A percentile compares a stretch with the other conserved stretches of the same genome.
Conservation (phyloP, 2,113 vertebrate genomes). For the Meles meles region DNA sequence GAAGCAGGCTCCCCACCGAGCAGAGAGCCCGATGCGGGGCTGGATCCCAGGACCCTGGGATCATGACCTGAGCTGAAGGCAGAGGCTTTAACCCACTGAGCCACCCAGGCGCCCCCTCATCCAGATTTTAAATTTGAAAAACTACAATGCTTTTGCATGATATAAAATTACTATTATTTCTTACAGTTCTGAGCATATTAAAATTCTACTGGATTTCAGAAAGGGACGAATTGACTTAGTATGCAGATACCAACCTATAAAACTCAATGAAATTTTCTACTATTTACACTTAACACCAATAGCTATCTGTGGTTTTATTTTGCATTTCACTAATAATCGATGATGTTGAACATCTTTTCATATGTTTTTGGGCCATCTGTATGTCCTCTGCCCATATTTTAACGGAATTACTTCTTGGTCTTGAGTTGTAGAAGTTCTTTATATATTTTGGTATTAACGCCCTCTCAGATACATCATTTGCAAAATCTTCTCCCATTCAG, state of each 20-base stretch:
- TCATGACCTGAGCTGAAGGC: too few relatives aligned
- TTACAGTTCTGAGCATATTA: slow-evolving; percentile 51
- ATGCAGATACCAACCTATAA: slow-evolving; percentile 49
- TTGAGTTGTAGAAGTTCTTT: neutral
- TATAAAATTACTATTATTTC: slow-evolving; percentile 50
- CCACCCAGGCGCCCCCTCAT: neutral
- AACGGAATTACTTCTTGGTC: neutral
- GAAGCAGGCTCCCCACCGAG: too few relatives aligned
- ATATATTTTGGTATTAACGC: neutral
- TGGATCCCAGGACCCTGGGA: too few relatives aligned
- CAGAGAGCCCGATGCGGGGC: too few relatives aligned
- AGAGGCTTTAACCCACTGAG: too few relatives aligned
- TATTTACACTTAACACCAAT: slow-evolving; percentile 40
- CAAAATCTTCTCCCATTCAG: neutral
- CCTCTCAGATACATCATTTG: neutral
- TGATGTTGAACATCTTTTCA: neutral
- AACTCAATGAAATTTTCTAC: slow-evolving; percentile 57
- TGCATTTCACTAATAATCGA: neutral
- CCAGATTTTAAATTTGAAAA: slow-evolving; percentile 39
- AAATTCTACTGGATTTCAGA: slow-evolving; percentile 50
- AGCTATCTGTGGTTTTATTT: neutral
- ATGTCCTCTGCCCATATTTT: neutral
- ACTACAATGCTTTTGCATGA: neutral
- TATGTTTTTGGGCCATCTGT: neutral
- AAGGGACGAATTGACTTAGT: slow-evolving; percentile 52